Conservation (phyloP, 2,113 vertebrate species). For the Falcunculus frontatus region DNA sequence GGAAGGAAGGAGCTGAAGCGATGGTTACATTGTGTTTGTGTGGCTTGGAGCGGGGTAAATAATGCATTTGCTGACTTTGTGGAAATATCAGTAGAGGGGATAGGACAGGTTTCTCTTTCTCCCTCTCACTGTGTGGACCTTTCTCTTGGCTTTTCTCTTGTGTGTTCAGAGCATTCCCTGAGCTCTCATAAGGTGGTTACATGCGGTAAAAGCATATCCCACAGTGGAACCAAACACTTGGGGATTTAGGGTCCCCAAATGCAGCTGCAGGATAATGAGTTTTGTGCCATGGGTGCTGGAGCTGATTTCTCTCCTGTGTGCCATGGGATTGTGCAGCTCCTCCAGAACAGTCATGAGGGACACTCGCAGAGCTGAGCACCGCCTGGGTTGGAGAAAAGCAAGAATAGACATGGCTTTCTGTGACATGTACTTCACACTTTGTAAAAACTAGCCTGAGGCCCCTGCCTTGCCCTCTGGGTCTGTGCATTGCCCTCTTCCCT, state of each 20-base stretch:
- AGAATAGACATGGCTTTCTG: background rate
- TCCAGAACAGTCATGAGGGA: background rate
- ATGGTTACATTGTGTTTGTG: background rate
- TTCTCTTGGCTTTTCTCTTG: background rate
- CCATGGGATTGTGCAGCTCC: background rate
- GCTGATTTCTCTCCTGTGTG: background rate
- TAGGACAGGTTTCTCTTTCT: background rate
- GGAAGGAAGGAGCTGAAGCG: background rate
- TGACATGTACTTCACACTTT: background rate
- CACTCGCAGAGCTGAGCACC: background rate
- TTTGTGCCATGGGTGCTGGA: background rate
- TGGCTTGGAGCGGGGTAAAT: background rate
- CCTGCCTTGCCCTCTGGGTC: background rate
- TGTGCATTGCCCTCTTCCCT: background rate
- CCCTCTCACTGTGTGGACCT: background rate
- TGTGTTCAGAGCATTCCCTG: background rate
- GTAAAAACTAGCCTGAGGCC: background rate
- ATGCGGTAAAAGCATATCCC: background rate
- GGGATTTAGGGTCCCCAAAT: background rate
- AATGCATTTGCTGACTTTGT: background rate
- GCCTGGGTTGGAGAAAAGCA: background rate
- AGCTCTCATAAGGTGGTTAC: background rate
- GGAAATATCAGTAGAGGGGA: background rate
- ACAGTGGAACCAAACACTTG: accelerated
- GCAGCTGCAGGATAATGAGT: background rate